Percentiles rank a stretch among this genome's conserved stretches.
Conservation (phyloP, 2,888 invertebrate species). For the Melanophora roralis region DNA sequence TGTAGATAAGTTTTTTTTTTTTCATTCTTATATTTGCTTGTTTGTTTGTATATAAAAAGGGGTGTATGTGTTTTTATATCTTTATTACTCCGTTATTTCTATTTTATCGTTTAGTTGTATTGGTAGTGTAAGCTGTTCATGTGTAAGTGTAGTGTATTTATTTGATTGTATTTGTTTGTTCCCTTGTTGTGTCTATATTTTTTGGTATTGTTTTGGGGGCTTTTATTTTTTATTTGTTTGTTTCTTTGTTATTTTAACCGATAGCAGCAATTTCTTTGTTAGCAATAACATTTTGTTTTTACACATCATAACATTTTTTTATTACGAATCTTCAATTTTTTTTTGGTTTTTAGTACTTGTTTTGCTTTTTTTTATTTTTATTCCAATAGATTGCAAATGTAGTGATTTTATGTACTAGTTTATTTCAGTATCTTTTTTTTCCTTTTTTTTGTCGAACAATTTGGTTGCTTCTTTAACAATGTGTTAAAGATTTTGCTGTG, state of each 20-base stretch:
- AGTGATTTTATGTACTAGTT: conserved; percentile 40
- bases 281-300: conserved; percentile 54
- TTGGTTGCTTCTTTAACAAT: conserved; percentile 13
- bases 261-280: conserved; percentile 55
- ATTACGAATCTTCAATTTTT: background rate
- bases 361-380: background rate
- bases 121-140: background rate
- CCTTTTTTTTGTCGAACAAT: background rate
- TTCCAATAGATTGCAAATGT: conserved; percentile 44
- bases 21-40: background rate
- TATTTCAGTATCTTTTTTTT: background rate
- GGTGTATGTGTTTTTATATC: conserved; percentile 26
- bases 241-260: conserved; percentile 29
- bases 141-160: background rate
- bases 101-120: background rate
- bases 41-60: background rate
- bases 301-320: conserved; percentile 58
- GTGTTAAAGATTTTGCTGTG: conserved; percentile 54
- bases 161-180: background rate
- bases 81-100: conserved; percentile 43
- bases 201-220: background rate
- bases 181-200: conserved; percentile 33
- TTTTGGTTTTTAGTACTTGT: conserved; percentile 1
- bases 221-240: background rate
- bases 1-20: conserved; percentile 1